phyloP scores from a whole-genome alignment of 2,113 vertebrate genomes.

The Hippoglossus stenolepis region DNA sequence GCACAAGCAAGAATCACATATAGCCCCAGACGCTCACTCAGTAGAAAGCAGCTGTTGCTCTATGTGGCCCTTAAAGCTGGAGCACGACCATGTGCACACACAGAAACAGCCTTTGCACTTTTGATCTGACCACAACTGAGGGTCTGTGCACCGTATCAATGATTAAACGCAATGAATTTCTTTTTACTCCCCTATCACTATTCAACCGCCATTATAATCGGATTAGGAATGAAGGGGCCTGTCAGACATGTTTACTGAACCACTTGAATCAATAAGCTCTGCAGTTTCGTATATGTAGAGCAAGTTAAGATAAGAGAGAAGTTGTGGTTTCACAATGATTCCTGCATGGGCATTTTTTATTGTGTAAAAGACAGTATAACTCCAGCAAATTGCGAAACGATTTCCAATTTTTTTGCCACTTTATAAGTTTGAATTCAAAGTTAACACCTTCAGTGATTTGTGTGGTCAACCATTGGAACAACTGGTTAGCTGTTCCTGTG shows the following conservation, averaged over 20 bases:
- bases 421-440: not conserved
- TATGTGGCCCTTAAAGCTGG: constrained; percentile 17
- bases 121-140: constrained; percentile 46
- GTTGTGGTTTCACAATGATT: not conserved
- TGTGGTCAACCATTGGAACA: not conserved
- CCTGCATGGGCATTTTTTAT: too few relatives aligned
- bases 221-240: not conserved
- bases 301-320: not conserved
- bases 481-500: not conserved
- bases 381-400: too few relatives aligned
- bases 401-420: not conserved
- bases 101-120: constrained; percentile 65
- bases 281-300: not conserved
- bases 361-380: too few relatives aligned
- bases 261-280: not conserved
- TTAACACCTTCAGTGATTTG: not conserved
- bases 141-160: constrained; percentile 61
- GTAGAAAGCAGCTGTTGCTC: constrained; percentile 17
- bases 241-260: not conserved
- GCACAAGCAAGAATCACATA: not conserved
- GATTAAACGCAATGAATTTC: constrained; percentile 57
- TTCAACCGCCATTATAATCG: not conserved
- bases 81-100: constrained; percentile 4
- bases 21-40: not conserved
- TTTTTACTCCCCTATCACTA: not conserved